phyloP scores from a whole-genome alignment of 2,797 vertebrate genomes.

The Columba guinea region DNA sequence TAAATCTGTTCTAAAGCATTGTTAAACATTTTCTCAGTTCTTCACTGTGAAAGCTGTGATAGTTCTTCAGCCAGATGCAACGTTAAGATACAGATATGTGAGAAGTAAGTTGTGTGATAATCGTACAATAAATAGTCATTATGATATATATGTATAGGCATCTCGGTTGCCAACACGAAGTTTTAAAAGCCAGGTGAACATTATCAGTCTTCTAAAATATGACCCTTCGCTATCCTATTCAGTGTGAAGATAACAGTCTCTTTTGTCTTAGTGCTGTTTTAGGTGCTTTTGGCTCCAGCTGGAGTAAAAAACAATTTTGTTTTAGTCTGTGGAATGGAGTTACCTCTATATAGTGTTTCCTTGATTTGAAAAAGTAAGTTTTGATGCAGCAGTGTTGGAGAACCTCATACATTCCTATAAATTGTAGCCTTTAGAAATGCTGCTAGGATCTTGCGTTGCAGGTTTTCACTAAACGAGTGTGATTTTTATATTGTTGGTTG shows the following conservation, averaged over 20 bases:
- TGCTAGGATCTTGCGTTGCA: neutral
- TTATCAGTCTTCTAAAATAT: neutral
- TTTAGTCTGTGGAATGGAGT: neutral
- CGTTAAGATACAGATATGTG: rapidly evolving
- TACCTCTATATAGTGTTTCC: neutral
- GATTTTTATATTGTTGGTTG: neutral
- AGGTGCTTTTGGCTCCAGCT: neutral
- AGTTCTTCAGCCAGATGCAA: neutral
- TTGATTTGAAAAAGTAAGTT: neutral
- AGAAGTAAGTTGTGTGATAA: neutral
- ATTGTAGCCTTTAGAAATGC: neutral
- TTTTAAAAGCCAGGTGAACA: neutral
- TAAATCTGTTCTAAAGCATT: neutral
- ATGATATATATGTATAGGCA: neutral
- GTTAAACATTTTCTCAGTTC: neutral
- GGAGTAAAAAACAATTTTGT: neutral
- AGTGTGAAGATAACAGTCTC: neutral
- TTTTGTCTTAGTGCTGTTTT: neutral
- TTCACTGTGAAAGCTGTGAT: neutral
- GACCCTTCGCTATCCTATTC: neutral
- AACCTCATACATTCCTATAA: neutral
- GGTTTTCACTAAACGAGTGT: neutral
- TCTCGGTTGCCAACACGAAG: neutral
- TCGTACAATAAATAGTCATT: neutral
- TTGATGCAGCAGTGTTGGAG: neutral